Base-by-base conservation (phyloP, 2,113 vertebrate genomes). In the Dicerorhinus sumatrensis region DNA sequence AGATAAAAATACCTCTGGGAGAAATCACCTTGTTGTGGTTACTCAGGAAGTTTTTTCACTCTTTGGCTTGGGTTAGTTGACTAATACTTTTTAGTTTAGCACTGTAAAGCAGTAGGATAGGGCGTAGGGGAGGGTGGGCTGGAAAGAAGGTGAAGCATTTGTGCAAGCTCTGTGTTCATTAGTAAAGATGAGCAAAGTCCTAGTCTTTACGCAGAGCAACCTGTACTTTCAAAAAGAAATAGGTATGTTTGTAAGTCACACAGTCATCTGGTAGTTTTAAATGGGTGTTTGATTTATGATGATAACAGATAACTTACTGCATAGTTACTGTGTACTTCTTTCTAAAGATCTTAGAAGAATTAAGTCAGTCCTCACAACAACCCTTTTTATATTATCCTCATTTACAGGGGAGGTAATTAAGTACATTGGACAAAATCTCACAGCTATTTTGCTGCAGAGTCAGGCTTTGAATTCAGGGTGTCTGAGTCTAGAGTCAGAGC, bases 271-370 rank as follows among this genome's bases (percentile, higher is more conserved):
- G 29, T 93, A 56, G 12, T 96, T 96, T 86, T 69, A 82, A 89
- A 36, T 86, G 63, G 54, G 2, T 86, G 91, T 76, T 94, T 93
- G 73, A 84, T 91, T 97, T 97, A 93, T 8, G 81, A 8, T 88
- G 76, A 42, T 95, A 70, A 39, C 89, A 70, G n/a, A 79, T 93
- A 79, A 63, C 10, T 94, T 89, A 85, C 29, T 77, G 21, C 56
- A 42, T 94, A 73, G 13, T 91, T 92, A 73, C 0, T 80, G 14
- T 91, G 63, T 25, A 77, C 81, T 75, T 91, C 36, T 94, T 82
- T 95, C 31, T 84, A n/a, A 93, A 70, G 86, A 54, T 84, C 5
- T 95, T 93, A 63, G n/a, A 93, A 76, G 67, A 83, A 48, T 89
- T 96, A 89, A 80, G 18, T 93, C 17, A 76, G 33, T 46, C 36